phyloP scores from a whole-genome alignment of 2,113 vertebrate genomes.

The Platysternon megacephalum region DNA sequence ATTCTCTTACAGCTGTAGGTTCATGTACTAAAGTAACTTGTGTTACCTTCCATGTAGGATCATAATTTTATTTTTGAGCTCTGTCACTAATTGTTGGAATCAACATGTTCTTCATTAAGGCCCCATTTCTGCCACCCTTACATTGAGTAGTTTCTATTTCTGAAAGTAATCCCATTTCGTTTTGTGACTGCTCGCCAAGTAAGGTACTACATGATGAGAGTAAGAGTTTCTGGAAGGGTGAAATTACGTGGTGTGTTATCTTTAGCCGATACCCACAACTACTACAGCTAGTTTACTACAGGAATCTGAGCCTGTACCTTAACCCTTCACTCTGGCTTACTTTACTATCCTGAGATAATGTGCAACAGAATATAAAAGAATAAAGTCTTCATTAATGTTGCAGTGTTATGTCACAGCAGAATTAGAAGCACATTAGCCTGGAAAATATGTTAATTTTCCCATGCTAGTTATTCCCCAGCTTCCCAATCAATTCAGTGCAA shows the following conservation, averaged over 20 bases:
- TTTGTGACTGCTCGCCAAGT: not conserved
- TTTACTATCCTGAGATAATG: not conserved
- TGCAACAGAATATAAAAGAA: not conserved
- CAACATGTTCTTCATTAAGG: slow-evolving; percentile 32
- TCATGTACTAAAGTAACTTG: not conserved
- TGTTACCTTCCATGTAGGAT: not conserved
- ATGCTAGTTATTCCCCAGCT: not conserved
- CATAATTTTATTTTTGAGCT: not conserved
- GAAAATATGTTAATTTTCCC: not conserved
- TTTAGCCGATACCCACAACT: not conserved
- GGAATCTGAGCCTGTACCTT: not conserved
- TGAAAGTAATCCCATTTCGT: slow-evolving; percentile 7
- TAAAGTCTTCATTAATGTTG: not conserved
- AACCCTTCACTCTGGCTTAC: not conserved
- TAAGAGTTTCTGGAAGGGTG: not conserved
- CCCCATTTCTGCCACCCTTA: slow-evolving; percentile 23
- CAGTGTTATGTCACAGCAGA: not conserved
- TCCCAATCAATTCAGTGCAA: not conserved
- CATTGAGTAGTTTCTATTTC: slow-evolving; percentile 9
- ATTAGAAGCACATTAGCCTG: not conserved
- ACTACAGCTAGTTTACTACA: not conserved
- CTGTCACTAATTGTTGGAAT: slow-evolving; percentile 5
- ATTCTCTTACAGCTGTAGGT: not conserved
- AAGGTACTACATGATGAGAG: slow-evolving; percentile 11
- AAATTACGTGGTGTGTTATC: not conserved